Base-by-base conservation (phyloP, 64 coral and sea anemone species). In the Pocillopora verrucosa region DNA sequence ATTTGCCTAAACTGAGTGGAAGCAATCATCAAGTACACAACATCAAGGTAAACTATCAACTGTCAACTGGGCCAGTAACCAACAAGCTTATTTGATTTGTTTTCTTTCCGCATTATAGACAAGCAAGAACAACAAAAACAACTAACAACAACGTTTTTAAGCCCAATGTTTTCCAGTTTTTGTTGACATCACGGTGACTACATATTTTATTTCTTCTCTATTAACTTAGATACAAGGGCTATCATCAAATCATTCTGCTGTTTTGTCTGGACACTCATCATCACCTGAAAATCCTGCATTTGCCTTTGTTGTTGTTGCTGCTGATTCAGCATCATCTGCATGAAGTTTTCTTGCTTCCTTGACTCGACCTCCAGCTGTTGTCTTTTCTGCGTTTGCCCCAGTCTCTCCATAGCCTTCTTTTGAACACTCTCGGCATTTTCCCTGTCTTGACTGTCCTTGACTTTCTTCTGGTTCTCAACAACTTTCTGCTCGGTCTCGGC, bases 291-390 rank as follows among this genome's bases (percentile, higher is more conserved):
- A 35, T 90, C 58, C 89, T 76, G 89, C 77, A 90, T 76, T 41
- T 90, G 79, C 34, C 73, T 90, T 90, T 90, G 89, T 83, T 90
- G 68, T 61, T 90, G 89, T 56, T 90, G 79, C 79, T 90, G 79
- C 74, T 83, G 89, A 90, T 69, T 89, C 68, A 91, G 60, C 41
- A 92, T 92, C 69, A 93, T 67, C 57, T 69, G 22, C 86, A 88
- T 85, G 73, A 93, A 93, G 77, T 88, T 82, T 34, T 93, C 77
- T 80, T 93, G 77, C 61, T 93, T 89, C 72, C 58, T 75, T 16
- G 80, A 37, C 63, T 92, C 82, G 15, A 85, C 75, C 75, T 41
- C 87, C 65, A 16, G 51, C 72, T n/a, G n/a, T n/a, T n/a, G n/a
- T 12, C n/a, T n/a, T n/a, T n/a, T n/a, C n/a, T n/a, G n/a, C n/a